Percentiles rank a stretch among this genome's conserved stretches.
These are phyloP conservation scores for Tridacna gigas DNA, from an alignment of 2,888 invertebrate species.

Conservation along the genomic window DNA sequence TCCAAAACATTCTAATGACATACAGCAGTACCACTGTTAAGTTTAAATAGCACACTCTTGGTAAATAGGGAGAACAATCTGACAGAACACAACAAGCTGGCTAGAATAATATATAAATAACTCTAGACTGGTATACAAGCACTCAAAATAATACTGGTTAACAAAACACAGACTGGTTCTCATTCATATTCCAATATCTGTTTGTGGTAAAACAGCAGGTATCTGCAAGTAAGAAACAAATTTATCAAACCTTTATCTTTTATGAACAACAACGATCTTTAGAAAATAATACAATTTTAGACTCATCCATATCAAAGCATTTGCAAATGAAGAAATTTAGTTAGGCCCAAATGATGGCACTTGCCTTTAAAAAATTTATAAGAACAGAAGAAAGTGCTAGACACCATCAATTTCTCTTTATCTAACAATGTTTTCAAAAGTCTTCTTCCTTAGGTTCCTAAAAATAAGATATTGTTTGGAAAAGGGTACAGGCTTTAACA, in stretches of 20 bases:
- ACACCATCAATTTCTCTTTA: too few relatives aligned
- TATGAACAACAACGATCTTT: neutral
- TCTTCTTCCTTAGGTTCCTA: too few relatives aligned
- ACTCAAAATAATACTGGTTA: slow-evolving; percentile 22
- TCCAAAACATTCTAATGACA: too few relatives aligned
- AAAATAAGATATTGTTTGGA: too few relatives aligned
- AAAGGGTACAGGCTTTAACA: too few relatives aligned
- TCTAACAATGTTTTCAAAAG: too few relatives aligned
- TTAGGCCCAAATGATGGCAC: too few relatives aligned
- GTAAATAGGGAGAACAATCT: neutral
- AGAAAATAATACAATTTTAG: too few relatives aligned
- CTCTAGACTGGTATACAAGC: slow-evolving; percentile 10
- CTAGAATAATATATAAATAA: slow-evolving; percentile 10
- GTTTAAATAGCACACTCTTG: neutral
- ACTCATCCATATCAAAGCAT: too few relatives aligned
- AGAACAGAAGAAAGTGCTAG: too few relatives aligned
- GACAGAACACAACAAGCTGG: slow-evolving; percentile 5
- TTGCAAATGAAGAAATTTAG: too few relatives aligned
- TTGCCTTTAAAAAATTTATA: too few relatives aligned
- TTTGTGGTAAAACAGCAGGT: slow-evolving; percentile 98
- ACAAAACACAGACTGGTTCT: neutral
- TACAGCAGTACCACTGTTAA: neutral
- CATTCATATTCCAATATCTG: slow-evolving; percentile 93
- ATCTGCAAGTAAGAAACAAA: slow-evolving; percentile 89
- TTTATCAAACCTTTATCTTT: neutral